Evolutionary conservation across 2,888 invertebrate genomes (phyloP).

Genomic region (Nephrotoma guestfalica): DNA sequence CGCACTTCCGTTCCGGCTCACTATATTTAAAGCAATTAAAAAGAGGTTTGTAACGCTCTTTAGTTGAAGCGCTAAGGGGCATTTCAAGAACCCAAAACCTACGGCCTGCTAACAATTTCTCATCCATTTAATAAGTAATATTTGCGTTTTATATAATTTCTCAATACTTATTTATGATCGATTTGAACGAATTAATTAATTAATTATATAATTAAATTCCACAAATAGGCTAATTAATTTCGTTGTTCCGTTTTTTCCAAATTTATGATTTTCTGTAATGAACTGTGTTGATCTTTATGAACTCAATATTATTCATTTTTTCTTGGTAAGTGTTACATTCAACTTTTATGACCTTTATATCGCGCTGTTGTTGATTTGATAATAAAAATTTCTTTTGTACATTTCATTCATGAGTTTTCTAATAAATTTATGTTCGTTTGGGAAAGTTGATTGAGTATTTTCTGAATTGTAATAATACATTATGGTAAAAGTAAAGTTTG

Average conservation of each 20-base stretch:
- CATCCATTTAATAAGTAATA: no score
- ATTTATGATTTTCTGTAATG: not conserved
- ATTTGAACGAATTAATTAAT: no score
- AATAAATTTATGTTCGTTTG: not conserved
- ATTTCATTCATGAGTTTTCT: not conserved
- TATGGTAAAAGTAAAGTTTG: not conserved
- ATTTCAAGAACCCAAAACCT: no score
- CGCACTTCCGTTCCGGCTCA: no score
- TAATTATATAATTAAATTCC: not conserved
- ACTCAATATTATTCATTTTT: not conserved
- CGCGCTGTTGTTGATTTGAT: not conserved
- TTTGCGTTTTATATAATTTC: no score
- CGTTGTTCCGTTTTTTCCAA: not conserved
- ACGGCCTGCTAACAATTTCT: no score
- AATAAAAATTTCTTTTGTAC: not conserved
- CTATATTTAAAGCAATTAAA: no score
- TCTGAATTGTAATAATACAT: not conserved
- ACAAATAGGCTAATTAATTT: not conserved
- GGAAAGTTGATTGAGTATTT: not conserved
- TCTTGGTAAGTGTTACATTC: not conserved
- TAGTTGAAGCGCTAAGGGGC: no score
- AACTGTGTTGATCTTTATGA: not conserved
- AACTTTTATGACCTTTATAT: not conserved
- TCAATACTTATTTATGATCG: no score
- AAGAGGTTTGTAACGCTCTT: no score